Percentiles rank a stretch among this genome's conserved stretches.
These are phyloP conservation scores for Melieria picta DNA, from an alignment of 2,888 invertebrate genomes.

Conservation along the genomic window DNA sequence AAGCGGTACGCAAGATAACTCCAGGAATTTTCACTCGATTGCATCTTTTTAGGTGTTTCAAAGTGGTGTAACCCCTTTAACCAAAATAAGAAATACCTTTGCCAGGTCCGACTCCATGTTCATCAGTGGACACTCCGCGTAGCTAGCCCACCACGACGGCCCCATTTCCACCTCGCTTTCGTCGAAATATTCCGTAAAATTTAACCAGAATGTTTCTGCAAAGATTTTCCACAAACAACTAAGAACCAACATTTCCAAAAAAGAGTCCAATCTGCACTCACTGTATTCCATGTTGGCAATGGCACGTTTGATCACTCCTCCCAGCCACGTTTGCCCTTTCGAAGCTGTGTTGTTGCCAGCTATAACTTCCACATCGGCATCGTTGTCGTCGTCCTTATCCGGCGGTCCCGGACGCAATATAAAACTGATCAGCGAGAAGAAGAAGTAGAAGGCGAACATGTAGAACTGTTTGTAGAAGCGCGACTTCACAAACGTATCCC, in stretches of 20 bases:
- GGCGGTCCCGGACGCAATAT: constrained; percentile 87
- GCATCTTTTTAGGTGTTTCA: too few species aligned
- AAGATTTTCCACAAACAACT: background rate
- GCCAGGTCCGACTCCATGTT: constrained; percentile 60
- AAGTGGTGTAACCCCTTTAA: background rate
- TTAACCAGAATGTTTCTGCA: constrained; percentile 63
- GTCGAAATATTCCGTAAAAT: constrained; percentile 61
- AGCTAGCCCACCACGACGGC: constrained; percentile 63
- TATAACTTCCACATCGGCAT: background rate
- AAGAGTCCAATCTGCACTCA: constrained; percentile 27
- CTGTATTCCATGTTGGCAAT: constrained; percentile 50
- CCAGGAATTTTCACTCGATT: background rate
- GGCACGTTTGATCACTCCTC: constrained; percentile 20
- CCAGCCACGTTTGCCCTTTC: constrained; percentile 14
- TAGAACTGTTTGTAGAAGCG: constrained; percentile 94
- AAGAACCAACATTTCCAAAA: too few species aligned
- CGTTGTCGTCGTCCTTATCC: constrained; percentile 55
- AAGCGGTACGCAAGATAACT: background rate
- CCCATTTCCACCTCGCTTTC: constrained; percentile 52
- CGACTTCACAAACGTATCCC: constrained; percentile 96
- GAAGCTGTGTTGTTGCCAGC: background rate
- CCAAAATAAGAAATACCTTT: constrained; percentile 46
- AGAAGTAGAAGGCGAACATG: constrained; percentile 89
- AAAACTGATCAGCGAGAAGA: constrained; percentile 88
- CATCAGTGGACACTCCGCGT: constrained; percentile 64